Evolutionary conservation across 2,113 vertebrate genomes (phyloP), one percentile per base, ranked within the genome.

Genomic region (Salvelinus sp.): DNA sequence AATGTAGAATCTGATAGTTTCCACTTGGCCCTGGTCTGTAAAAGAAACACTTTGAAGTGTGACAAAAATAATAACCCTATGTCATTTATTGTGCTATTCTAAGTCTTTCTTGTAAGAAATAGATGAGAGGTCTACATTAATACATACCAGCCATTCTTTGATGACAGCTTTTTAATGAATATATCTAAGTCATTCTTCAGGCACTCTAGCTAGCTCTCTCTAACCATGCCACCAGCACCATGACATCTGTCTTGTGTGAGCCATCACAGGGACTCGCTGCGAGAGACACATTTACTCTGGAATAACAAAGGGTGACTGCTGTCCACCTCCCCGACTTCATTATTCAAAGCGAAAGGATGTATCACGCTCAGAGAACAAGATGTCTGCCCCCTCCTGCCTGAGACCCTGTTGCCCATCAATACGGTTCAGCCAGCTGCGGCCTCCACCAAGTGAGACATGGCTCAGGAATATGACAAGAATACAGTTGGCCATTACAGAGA

Each of bases 241-340:
- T 63, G 62, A 57, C 54, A 57, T 57, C 54, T 57, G 54, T 57
- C 54, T 57, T 57, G 54, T 57, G 54, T 57, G 54, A 57, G 54
- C 54, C 54, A 2, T 57, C 54, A 57, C 54, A 66, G 25, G 20
- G 25, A 44, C 38, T 44, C 38, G 9, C 38, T 44, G 38, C 3
- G 25, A 28, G 64, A 66, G 64, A 28, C 54, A 20, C 20, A 20
- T 57, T 57, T 57, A 20, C 54, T 57, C 54, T 18, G 54, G 54
- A 57, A 57, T 57, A 57, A 57, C 54, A 4, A 57, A 3, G 18
- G 54, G 14, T 20, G 54, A 20, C 54, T 6, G 54, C 18, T 16
- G 54, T 57, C 18, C 54, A 18, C 54, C 54, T 57, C 54, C 54
- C 20, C 5, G 54, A 57, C 54, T 57, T 57, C 54, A 57, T 57